Percentiles rank a stretch among this genome's conserved stretches.
These are phyloP conservation scores for Antechinus flavipes DNA, from an alignment of 2,113 vertebrate genomes.

Conservation along the genomic window DNA sequence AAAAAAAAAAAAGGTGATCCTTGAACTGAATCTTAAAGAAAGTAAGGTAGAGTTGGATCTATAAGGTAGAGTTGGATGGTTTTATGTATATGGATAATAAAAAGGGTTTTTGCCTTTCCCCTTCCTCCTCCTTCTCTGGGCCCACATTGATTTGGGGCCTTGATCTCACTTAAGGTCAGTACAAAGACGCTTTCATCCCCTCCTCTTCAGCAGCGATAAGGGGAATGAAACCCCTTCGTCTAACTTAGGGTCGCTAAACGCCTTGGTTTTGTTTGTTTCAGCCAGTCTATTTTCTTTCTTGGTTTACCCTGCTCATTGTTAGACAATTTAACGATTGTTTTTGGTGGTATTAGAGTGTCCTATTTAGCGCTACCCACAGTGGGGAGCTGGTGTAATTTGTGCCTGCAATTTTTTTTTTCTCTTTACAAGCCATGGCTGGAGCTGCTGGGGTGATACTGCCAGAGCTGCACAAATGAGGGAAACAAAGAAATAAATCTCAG, in stretches of 20 bases:
- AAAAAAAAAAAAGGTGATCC: not conserved
- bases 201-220: not conserved
- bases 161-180: not conserved
- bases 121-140: slow-evolving; percentile 18
- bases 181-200: not conserved
- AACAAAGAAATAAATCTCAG: slow-evolving; percentile 48
- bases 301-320: slow-evolving; percentile 45
- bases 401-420: slow-evolving; percentile 54
- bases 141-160: not conserved
- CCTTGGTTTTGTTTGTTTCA: not conserved
- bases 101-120: not conserved
- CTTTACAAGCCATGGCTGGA: slow-evolving; percentile 28
- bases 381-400: slow-evolving; percentile 50
- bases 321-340: slow-evolving; percentile 34
- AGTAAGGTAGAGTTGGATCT: not conserved
- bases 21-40: not conserved
- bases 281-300: slow-evolving; percentile 39
- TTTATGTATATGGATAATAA: not conserved
- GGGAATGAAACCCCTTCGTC: not conserved
- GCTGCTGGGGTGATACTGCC: slow-evolving; percentile 18
- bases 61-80: not conserved
- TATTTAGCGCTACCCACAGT: slow-evolving; percentile 42
- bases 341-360: slow-evolving; percentile 48
- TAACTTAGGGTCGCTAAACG: not conserved
- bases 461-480: slow-evolving; percentile 29